These are phyloP conservation scores for Mylabris phalerata DNA, from an alignment of 1,140 invertebrate species.

Conservation along the genomic window DNA sequence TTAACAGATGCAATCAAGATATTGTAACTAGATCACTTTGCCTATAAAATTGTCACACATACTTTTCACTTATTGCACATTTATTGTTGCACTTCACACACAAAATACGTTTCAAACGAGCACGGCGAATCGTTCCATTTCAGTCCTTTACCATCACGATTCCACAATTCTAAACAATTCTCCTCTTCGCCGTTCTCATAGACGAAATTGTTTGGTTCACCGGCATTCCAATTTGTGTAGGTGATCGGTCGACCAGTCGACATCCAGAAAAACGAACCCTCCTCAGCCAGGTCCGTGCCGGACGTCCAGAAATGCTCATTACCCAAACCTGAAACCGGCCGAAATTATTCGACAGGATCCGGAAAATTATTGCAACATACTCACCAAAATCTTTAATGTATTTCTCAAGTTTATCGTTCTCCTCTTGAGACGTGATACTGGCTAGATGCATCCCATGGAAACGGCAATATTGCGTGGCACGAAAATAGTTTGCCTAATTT, in stretches of 20 bases:
- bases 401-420: conserved; percentile 71
- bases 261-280: conserved; percentile 89
- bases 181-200: conserved; percentile 91
- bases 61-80: not conserved
- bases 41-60: conserved; percentile 3
- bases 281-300: conserved; percentile 83
- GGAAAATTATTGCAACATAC: not conserved
- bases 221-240: conserved; percentile 88
- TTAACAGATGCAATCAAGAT: not conserved
- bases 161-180: conserved; percentile 85
- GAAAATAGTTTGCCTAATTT: conserved; percentile 82
- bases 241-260: conserved; percentile 79
- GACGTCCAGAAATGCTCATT: conserved; percentile 91
- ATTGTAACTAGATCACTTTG: conserved; percentile 1
- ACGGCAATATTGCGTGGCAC: conserved; percentile 81
- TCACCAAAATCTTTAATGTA: conserved; percentile 42
- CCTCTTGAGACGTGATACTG: conserved; percentile 79
- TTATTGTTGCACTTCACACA: conserved; percentile 72
- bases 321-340: conserved; percentile 58
- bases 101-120: conserved; percentile 86
- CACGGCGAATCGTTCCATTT: conserved; percentile 92
- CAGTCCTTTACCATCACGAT: conserved; percentile 81
- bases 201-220: conserved; percentile 84
- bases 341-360: not conserved
- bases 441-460: conserved; percentile 89